phyloP scores from a whole-genome alignment of 2,888 invertebrate genomes.

The Zygogramma bicolorata region DNA sequence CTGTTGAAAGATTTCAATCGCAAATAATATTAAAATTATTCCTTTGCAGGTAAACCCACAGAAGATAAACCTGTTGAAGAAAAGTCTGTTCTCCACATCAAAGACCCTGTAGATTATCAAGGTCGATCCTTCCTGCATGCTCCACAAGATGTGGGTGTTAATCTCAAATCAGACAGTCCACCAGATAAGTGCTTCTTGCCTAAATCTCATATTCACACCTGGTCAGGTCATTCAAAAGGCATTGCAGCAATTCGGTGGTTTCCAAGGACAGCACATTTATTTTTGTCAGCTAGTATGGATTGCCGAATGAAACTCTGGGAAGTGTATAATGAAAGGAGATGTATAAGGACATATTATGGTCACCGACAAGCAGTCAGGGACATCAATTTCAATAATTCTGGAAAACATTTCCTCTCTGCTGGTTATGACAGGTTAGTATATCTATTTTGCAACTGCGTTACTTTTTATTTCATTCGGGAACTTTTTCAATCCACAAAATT shows the following conservation, averaged over 20 bases:
- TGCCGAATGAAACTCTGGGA: slow-evolving; percentile 98
- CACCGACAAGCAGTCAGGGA: slow-evolving; percentile 98
- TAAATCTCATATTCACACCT: slow-evolving; percentile 94
- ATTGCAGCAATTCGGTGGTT: slow-evolving; percentile 96
- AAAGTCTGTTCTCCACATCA: slow-evolving; percentile 93
- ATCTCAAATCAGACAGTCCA: slow-evolving; percentile 85
- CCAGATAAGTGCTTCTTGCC: slow-evolving; percentile 97
- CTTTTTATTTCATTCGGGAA: too few relatives aligned
- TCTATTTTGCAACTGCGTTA: too few relatives aligned
- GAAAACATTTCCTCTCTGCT: slow-evolving; percentile 93
- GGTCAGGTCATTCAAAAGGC: slow-evolving; percentile 97
- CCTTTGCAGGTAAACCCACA: slow-evolving; percentile 71
- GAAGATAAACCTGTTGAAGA: slow-evolving; percentile 96
- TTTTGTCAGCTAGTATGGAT: slow-evolving; percentile 97
- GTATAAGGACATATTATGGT: slow-evolving; percentile 94
- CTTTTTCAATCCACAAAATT: too few relatives aligned
- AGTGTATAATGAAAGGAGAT: slow-evolving; percentile 94
- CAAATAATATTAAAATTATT: not conserved
- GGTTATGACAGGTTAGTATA: slow-evolving; percentile 73
- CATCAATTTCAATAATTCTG: slow-evolving; percentile 94
- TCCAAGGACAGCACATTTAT: slow-evolving; percentile 92
- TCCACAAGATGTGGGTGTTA: slow-evolving; percentile 93
- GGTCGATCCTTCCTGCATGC: slow-evolving; percentile 94
- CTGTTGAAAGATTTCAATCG: not conserved
- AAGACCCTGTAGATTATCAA: slow-evolving; percentile 94